Conservation (phyloP, 2,113 vertebrate species). For the Gadus chalcogrammus region DNA sequence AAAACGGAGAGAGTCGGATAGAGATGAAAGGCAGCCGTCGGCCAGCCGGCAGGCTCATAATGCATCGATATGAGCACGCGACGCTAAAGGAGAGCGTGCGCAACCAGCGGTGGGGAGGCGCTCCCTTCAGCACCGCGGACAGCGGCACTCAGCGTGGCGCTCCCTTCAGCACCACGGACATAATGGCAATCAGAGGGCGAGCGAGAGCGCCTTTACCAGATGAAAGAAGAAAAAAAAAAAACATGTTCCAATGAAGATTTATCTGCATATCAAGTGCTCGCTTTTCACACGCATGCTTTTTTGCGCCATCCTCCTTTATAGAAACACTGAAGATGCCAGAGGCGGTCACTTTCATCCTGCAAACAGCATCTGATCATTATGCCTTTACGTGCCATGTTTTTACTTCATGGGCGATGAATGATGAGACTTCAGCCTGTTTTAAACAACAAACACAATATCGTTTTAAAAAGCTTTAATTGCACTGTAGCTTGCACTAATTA, state of each 20-base stretch:
- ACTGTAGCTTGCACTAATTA: constrained; percentile 60
- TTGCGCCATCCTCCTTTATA: too few species aligned
- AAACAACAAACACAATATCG: constrained; percentile 31
- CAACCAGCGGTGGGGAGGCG: constrained; percentile 16
- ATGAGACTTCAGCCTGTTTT: constrained; percentile 30
- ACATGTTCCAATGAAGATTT: too few species aligned
- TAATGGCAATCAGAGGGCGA: too few species aligned
- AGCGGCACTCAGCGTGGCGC: constrained; percentile 10
- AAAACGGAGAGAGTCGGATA: constrained; percentile 25
- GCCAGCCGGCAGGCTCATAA: constrained; percentile 45
- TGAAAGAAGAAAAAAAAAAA: too few species aligned
- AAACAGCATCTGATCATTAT: constrained; percentile 22
- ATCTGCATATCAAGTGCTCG: not conserved
- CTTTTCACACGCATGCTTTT: not conserved
- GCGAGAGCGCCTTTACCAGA: too few species aligned
- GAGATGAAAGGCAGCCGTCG: constrained; percentile 44
- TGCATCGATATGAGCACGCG: constrained; percentile 51
- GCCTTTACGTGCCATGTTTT: constrained; percentile 20
- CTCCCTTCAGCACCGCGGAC: constrained; percentile 54
- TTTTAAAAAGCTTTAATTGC: constrained; percentile 57
- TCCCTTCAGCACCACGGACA: too few species aligned
- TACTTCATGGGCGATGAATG: constrained; percentile 23
- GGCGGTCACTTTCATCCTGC: constrained; percentile 34
- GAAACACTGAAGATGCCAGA: constrained; percentile 6
- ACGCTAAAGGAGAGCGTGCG: constrained; percentile 14